Base-by-base conservation (phyloP, 1,140 invertebrate genomes). In the Melanaphis sacchari region DNA sequence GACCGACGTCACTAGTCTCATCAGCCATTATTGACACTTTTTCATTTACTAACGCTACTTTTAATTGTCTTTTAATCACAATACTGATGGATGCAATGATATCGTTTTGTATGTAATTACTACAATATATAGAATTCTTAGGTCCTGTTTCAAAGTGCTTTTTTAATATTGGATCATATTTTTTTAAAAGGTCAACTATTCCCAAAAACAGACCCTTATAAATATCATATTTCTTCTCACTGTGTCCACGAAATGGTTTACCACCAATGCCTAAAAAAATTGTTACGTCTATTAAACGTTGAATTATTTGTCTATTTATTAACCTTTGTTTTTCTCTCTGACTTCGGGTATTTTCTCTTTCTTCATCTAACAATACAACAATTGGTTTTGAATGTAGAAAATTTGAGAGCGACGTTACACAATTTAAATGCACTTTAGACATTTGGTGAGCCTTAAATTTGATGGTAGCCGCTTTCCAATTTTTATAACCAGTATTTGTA, bases 251-350 rank as follows among this genome's bases (percentile, higher is more conserved):
- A 87, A 87, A 87, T 43, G 84, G 41, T 46, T 46, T 43, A 31
- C 84, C 41, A 2, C 84, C 26, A 46, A 87, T 87, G 1, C 84
- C 84, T 46, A 87, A 87, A n/a, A 26, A 87, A 21, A 46, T 8
- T 31, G 84, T 87, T 46, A 87, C 26, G 9, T 87, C 84, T 46
- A 46, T 87, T 87, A 87, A 87, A 46, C 84, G 84, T 46, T 87
- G 26, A 26, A 87, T 87, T 43, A 85, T 18, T 43, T 85, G 0
- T 3, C 40, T 85, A 85, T 85, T 85, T 85, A 3, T 85, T 43
- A 84, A 41, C 5, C 76, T 81, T 81, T 81, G 76, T 81, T n/a
- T 6, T 36, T 81, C 76, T 81, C n/a, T 81, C n/a, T 81, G n/a
- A 36, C 11, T 36, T 81, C 76, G 18, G n/a, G 76, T 36, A 36